Evolutionary conservation across 2,113 vertebrate species (phyloP), one percentile per base, ranked within the genome.

Genomic region (Leptodactylus fuscus): DNA sequence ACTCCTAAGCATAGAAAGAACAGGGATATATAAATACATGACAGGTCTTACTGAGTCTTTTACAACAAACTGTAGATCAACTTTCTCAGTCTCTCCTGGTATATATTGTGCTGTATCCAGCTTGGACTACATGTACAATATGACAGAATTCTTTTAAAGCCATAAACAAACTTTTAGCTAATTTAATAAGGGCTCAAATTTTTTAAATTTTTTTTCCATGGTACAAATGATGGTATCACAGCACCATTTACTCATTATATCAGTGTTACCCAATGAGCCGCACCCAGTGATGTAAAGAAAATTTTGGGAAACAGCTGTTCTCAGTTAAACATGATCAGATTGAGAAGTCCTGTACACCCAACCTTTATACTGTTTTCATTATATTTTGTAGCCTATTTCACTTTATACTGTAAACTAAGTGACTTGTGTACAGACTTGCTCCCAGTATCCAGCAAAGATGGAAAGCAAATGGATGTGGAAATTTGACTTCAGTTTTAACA

Each of bases 221-320:
- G 62, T 36, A 34, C 29, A 20, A 6, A 67, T 65, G 60, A 65
- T 65, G 60, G 2, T 62, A 3, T 36, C 32, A 34, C 8, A 67
- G 32, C 62, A 36, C 32, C 29, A 67, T 67, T 34, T 20, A 1
- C 32, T 67, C 32, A 36, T 67, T 34, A 32, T 18, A 67, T 67
- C 16, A 36, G 15, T 18, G 62, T 27, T 41, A 2, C 53, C 38
- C 51, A 12, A 32, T 32, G 75, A 51, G 36, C 29, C 75, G 8
- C 65, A 36, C 65, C 65, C 49, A 34, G 76, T n/a, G 29, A 49
- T 79, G 53, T 38, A 58, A 32, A 18, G 49, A 79, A 36, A 38
- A 41, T 22, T 58, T 5, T 38, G 29, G 55, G 34, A 79, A 41
- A 79, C 76, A 79, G 51, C 76, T 58, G 51, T 60, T 79, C 38